These are phyloP conservation scores for Pseudoips prasinana DNA, from an alignment of 2,888 invertebrate genomes.

Conservation along the genomic window DNA sequence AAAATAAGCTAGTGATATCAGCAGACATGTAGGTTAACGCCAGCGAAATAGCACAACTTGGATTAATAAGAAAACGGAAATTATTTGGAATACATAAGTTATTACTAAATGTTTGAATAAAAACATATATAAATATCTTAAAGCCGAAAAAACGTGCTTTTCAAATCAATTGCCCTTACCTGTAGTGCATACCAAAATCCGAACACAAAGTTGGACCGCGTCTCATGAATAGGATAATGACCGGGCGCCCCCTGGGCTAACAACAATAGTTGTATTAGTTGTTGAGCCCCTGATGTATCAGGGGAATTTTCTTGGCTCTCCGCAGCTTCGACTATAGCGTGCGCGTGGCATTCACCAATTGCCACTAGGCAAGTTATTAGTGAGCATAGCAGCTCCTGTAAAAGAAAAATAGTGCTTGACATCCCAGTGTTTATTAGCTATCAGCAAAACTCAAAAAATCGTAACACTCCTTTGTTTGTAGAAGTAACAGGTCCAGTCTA, in stretches of 20 bases:
- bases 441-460: too few relatives aligned
- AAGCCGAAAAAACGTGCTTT: too few relatives aligned
- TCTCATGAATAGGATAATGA: conserved; percentile 93
- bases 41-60: too few relatives aligned
- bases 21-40: too few relatives aligned
- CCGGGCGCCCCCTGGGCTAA: conserved; percentile 90
- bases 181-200: conserved; percentile 96
- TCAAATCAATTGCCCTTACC: conserved; percentile 73
- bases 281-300: conserved; percentile 36
- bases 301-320: conserved; percentile 42
- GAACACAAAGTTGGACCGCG: conserved; percentile 91
- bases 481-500: too few relatives aligned
- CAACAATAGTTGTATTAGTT: conserved; percentile 87
- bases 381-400: conserved; percentile 86
- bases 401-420: neutral
- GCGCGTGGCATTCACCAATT: conserved; percentile 87
- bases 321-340: conserved; percentile 58
- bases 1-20: too few relatives aligned
- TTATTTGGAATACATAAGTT: too few relatives aligned
- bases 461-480: too few relatives aligned
- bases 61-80: too few relatives aligned
- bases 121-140: too few relatives aligned
- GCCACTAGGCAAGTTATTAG: conserved; percentile 86
- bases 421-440: too few relatives aligned
- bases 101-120: too few relatives aligned